Conservation (phyloP, 2,797 vertebrate species). For the Halcyon badia region DNA sequence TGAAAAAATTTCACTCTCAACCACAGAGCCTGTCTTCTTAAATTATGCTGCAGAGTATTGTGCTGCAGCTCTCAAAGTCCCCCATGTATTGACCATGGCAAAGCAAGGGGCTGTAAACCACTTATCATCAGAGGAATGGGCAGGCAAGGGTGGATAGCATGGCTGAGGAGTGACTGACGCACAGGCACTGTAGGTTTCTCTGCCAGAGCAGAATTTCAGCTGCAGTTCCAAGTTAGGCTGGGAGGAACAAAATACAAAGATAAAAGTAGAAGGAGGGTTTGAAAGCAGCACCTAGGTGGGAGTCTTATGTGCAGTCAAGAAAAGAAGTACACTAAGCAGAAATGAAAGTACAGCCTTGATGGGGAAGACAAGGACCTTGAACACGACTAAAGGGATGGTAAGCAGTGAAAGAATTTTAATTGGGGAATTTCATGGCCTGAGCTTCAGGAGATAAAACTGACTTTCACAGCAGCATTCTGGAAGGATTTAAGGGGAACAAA, state of each 20-base stretch:
- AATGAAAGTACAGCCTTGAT: constrained; percentile 37
- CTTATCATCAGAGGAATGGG: not conserved
- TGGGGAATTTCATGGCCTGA: constrained; percentile 37
- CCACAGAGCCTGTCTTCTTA: not conserved
- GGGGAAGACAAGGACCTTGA: constrained; percentile 36
- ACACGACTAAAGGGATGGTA: not conserved
- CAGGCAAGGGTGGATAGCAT: not conserved
- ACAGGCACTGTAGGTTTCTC: not conserved
- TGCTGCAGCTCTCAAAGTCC: not conserved
- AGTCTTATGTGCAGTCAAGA: constrained; percentile 25
- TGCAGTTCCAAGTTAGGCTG: not conserved
- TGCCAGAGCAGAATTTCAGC: not conserved
- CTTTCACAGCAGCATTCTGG: constrained; percentile 32
- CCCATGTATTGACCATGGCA: not conserved
- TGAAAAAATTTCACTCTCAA: not conserved
- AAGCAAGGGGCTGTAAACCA: not conserved
- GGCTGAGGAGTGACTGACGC: not conserved
- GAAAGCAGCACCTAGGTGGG: not conserved
- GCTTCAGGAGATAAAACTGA: constrained; percentile 57
- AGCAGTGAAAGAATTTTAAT: constrained; percentile 57
- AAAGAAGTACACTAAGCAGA: not conserved
- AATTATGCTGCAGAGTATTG: not conserved
- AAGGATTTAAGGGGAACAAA: constrained; percentile 53
- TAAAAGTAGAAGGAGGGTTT: constrained; percentile 15
- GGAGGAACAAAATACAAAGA: not conserved